Percentiles rank a stretch among this genome's conserved stretches.
phyloP scores from a whole-genome alignment of 2,113 vertebrate species.

The Motacilla tschutschensis region DNA sequence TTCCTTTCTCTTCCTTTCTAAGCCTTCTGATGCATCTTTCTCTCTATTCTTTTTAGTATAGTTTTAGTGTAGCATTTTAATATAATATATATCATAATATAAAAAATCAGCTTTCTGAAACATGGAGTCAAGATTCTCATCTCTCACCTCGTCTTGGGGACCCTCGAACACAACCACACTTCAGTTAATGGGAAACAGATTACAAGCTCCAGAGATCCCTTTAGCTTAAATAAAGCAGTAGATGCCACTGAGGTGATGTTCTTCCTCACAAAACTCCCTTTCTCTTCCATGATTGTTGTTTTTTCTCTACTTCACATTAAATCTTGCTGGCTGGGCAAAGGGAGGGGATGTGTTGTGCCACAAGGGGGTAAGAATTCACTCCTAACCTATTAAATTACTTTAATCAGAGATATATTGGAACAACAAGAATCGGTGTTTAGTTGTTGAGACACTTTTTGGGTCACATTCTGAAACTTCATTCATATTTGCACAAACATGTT shows the following conservation, averaged over 20 bases:
- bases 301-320: neutral
- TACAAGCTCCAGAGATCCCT: neutral
- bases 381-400: neutral
- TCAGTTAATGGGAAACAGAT: neutral
- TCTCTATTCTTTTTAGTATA: no score
- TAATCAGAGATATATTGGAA: neutral
- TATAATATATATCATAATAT: no score
- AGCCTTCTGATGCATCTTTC: no score
- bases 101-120: no score
- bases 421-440: neutral
- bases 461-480: neutral
- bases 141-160: no score
- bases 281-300: neutral
- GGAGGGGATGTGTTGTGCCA: neutral
- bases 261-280: neutral
- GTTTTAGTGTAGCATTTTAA: no score
- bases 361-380: neutral
- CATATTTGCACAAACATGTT: neutral
- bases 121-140: no score
- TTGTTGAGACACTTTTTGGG: neutral
- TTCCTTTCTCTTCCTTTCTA: no score
- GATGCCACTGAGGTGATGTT: neutral
- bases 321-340: neutral
- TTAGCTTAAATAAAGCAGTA: neutral
- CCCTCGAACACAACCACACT: neutral